phyloP scores from a whole-genome alignment of 1,140 invertebrate species.

The Bombyx mandarina region DNA sequence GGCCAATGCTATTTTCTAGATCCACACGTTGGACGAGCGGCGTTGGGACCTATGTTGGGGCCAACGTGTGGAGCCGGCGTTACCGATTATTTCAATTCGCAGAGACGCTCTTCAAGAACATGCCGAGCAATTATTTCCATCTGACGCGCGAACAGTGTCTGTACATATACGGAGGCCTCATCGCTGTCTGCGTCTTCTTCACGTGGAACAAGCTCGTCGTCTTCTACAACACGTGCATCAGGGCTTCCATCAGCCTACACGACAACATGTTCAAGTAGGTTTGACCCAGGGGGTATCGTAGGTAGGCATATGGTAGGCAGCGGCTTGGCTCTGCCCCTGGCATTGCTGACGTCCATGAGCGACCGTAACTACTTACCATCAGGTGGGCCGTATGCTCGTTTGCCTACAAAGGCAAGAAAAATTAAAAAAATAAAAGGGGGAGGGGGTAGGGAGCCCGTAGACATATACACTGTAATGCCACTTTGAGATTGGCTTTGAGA shows the following conservation, averaged over 20 bases:
- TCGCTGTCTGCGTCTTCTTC: conserved; percentile 59
- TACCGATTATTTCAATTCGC: neutral
- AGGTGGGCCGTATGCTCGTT: too few species aligned
- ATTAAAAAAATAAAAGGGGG: neutral
- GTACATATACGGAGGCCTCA: conserved; percentile 73
- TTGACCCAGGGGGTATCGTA: neutral
- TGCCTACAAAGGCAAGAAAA: neutral
- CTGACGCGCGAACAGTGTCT: conserved; percentile 68
- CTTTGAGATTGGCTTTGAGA: too few species aligned
- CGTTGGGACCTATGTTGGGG: too few species aligned
- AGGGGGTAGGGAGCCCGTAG: neutral
- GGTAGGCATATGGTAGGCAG: too few species aligned
- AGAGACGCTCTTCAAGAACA: conserved; percentile 22
- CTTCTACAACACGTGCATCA: conserved; percentile 84
- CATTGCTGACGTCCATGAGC: too few species aligned
- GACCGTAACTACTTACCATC: too few species aligned
- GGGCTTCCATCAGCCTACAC: conserved; percentile 80
- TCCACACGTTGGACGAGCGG: too few species aligned
- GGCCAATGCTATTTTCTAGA: too few species aligned
- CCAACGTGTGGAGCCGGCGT: too few species aligned
- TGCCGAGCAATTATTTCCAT: conserved; percentile 36
- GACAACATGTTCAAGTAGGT: conserved; percentile 80
- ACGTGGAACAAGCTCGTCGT: conserved; percentile 62
- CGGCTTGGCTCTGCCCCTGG: too few species aligned
- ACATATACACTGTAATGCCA: too few species aligned